Base-by-base conservation (phyloP, 2,113 vertebrate genomes). In the Dipodomys merriami region DNA sequence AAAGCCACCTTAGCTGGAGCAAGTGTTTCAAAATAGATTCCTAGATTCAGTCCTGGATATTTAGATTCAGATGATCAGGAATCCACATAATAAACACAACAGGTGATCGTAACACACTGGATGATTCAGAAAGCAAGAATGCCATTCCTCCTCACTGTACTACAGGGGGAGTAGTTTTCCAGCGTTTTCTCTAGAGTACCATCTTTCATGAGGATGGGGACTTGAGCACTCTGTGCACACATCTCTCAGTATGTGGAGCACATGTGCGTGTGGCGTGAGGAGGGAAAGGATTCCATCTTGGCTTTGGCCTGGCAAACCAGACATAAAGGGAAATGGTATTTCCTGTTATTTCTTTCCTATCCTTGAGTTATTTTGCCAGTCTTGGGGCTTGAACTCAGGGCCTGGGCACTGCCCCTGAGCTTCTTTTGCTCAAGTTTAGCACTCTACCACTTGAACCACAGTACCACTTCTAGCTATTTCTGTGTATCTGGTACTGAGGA, bases 161-260 rank as follows among this genome's bases (percentile, higher is more conserved):
- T 74, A 91, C n/a, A 91, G 85, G 60, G 65, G 29, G 78, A 74
- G 27, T 11, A 1, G 1, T 22, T 92, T 78, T 69, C 29, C 9
- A 20, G 20, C 86, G 67, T 69, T 23, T 82, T 90, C 88, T 77
- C 15, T 6, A 4, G 93, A 64, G 25, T 57, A 30, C 19, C 3
- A 9, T 86, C 83, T 79, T 80, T 89, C 15, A 71, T 35, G 39
- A 90, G 23, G 7, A 44, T n/a, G 19, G 7, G 16, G n/a, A 25
- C 30, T 5, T 65, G 18, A 11, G 33, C n/a, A 2, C 9, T n/a
- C 53, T 18, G 0, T 6, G 7, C 33, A 11, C 25, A 5, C 57
- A 20, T 60, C 46, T 68, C 74, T 73, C 9, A 39, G 0, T 33
- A 4, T 27, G 25, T 64, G 46, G 1, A 0, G 0, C 65, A 10